Conservation (phyloP, 2,888 invertebrate genomes). For the Ommatoiulus sabulosus region DNA sequence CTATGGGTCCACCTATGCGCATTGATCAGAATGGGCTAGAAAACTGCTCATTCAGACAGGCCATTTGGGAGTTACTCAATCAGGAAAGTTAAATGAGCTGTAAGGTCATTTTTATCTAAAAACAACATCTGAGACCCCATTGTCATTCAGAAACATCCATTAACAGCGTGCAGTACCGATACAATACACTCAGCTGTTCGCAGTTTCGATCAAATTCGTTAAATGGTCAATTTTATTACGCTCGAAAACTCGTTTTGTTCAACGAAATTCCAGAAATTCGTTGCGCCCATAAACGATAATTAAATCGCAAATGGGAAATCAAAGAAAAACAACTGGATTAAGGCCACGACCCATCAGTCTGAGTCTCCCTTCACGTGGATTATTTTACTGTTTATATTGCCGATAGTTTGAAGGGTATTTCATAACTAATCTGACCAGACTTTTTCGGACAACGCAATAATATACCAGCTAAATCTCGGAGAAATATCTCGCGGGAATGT, state of each 20-base stretch:
- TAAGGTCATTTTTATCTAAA: constrained; percentile 42
- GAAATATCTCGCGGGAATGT: neutral
- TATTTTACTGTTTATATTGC: too few relatives aligned
- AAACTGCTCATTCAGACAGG: constrained; percentile 14
- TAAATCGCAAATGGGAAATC: neutral
- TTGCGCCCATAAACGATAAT: neutral
- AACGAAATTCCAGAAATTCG: neutral
- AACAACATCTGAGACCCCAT: neutral
- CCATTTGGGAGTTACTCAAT: constrained; percentile 44
- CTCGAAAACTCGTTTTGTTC: neutral
- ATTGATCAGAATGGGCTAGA: constrained; percentile 31
- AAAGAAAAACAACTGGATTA: neutral
- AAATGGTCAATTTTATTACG: neutral
- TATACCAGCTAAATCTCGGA: neutral
- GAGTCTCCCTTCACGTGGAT: too few relatives aligned
- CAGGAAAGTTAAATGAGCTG: constrained; percentile 49
- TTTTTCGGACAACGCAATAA: neutral
- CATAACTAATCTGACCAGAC: neutral
- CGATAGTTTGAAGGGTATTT: neutral
- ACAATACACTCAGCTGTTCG: neutral
- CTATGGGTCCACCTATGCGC: constrained; percentile 14
- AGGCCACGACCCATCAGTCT: too few relatives aligned
- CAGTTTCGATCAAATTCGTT: neutral
- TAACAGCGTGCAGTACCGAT: neutral
- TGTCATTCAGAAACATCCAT: constrained; percentile 32